Evolutionary conservation across 1,140 invertebrate species (phyloP), one percentile per base, ranked within the genome.

Genomic region (Wiebesia pumilae): DNA sequence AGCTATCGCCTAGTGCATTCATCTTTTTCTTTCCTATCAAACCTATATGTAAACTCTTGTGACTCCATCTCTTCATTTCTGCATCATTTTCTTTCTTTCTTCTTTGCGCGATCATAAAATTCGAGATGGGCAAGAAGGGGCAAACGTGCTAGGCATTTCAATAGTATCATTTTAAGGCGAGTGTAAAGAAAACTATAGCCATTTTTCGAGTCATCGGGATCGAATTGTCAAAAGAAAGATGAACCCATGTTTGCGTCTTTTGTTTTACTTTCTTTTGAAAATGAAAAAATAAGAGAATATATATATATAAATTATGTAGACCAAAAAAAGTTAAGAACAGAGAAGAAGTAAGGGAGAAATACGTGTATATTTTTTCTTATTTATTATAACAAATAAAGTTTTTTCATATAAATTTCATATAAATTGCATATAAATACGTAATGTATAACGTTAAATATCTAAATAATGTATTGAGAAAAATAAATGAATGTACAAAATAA

Each of bases 71-170:
- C 67, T 35, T 33, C 43, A 54, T 51, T 33, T 19, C 27, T 43
- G 40, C 24, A 14, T 58, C 51, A n/a, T 27, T 67, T 12, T 81
- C 62, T 43, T 43, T 81, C 62, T 33, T 30, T 81, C 40, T 81
- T 40, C n/a, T 24, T 69, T n/a, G 24, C 54, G 62, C 40, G 80
- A 43, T 33, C 81, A 51, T 83, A 83, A 83, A 83, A 83, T 83
- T 83, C 81, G 27, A 83, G 80, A 81, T 81, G 40, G 65, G 33
- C 40, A 47, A 47, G 81, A 19, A 33, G 62, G 40, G 47, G 38
- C n/a, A n/a, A 73, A 83, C 81, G 81, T 83, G 81, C 30, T 65
- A 14, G 27, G 67, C 81, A 83, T 83, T 30, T 16, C 4, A 43
- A 58, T 19, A 79, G 43, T 6, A 14, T 77, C 77, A 38, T 33